phyloP scores from a whole-genome alignment of 1,140 invertebrate species.

The Pentalonia nigronervosa region DNA sequence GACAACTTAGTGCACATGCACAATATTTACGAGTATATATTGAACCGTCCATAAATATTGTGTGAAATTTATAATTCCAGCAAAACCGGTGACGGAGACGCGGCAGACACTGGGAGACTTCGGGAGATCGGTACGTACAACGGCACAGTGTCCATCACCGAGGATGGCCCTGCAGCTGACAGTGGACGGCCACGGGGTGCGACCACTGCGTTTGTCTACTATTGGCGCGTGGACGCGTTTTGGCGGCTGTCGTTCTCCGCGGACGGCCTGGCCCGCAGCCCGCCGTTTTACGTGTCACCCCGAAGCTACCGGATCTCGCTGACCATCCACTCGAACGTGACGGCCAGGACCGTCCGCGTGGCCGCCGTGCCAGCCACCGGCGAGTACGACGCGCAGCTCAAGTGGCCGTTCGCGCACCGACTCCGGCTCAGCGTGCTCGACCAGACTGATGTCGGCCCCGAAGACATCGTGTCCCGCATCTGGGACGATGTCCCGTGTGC shows the following conservation, averaged over 20 bases:
- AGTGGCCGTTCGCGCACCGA: conserved; percentile 10
- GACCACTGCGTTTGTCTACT: not conserved
- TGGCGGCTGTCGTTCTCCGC: conserved; percentile 18
- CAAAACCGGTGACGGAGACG: not conserved
- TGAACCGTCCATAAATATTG: not conserved
- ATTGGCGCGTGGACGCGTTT: conserved; percentile 35
- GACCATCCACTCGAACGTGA: not conserved
- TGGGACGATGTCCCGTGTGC: conserved; percentile 15
- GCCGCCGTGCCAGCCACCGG: not conserved
- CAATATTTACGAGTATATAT: too few relatives aligned
- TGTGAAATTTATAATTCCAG: not conserved
- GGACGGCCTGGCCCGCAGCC: not conserved
- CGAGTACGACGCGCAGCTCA: conserved; percentile 24
- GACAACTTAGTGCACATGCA: too few relatives aligned
- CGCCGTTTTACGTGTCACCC: conserved; percentile 37
- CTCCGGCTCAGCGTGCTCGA: conserved; percentile 39
- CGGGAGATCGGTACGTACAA: conserved; percentile 41
- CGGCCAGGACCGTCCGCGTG: not conserved
- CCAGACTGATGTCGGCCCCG: conserved; percentile 13
- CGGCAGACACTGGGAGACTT: not conserved
- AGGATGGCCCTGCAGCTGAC: not conserved
- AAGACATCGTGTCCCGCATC: conserved; percentile 32
- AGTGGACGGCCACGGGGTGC: not conserved
- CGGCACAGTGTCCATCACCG: not conserved
- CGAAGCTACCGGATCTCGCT: conserved; percentile 22